These are phyloP conservation scores for Carposina sasakii DNA, from an alignment of 1,140 invertebrate species.

Conservation along the genomic window DNA sequence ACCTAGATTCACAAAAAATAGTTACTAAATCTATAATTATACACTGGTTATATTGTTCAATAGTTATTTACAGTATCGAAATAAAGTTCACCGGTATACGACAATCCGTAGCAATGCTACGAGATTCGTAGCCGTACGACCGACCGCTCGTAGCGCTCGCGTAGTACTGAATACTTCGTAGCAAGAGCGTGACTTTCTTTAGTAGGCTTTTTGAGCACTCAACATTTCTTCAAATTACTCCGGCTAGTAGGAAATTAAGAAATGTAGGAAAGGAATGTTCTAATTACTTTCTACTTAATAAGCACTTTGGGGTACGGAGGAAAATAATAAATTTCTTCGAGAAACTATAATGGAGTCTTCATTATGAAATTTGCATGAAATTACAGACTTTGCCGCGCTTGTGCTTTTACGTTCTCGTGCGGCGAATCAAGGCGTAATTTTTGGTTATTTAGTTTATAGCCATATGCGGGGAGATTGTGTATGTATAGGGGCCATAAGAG, in stretches of 20 bases:
- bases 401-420: not conserved
- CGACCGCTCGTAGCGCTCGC: constrained; percentile 34
- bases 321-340: no score
- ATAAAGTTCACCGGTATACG: not conserved
- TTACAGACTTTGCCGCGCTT: not conserved
- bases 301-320: constrained; percentile 26
- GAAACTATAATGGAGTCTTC: no score
- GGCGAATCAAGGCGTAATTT: no score
- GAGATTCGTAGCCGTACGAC: constrained; percentile 23
- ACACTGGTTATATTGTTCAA: no score
- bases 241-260: not conserved
- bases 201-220: constrained; percentile 36
- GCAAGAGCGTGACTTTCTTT: constrained; percentile 23
- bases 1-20: no score
- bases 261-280: not conserved
- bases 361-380: not conserved
- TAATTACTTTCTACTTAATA: not conserved
- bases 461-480: no score
- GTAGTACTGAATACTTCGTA: constrained; percentile 36
- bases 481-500: no score
- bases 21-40: no score
- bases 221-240: constrained; percentile 31
- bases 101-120: not conserved
- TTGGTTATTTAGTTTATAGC: no score
- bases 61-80: not conserved